phyloP scores from a whole-genome alignment of 2,888 invertebrate species.

The Theretra japonica region DNA sequence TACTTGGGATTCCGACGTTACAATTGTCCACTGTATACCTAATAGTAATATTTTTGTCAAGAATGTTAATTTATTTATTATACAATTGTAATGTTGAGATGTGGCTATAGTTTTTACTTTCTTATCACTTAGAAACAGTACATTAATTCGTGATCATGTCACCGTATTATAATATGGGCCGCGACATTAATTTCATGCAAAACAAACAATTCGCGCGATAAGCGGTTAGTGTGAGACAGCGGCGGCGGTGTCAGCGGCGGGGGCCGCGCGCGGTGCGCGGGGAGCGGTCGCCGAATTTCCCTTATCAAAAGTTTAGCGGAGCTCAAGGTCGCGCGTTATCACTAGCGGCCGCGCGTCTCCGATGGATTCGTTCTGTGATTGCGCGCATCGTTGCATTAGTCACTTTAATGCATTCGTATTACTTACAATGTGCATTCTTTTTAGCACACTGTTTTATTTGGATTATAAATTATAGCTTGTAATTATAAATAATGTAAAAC shows the following conservation, averaged over 20 bases:
- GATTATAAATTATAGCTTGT: no score
- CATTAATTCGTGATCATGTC: constrained; percentile 69
- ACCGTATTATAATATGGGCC: constrained; percentile 62
- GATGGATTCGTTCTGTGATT: constrained; percentile 74
- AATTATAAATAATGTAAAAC: no score
- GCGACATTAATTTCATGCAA: constrained; percentile 75
- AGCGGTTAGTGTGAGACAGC: constrained; percentile 56
- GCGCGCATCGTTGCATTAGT: constrained; percentile 66
- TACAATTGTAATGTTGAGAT: no score
- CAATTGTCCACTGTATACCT: not conserved
- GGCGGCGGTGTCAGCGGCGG: constrained; percentile 39
- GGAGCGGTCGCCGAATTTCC: constrained; percentile 70
- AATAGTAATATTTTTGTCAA: not conserved
- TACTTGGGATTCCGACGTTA: constrained; percentile 21
- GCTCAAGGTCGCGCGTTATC: constrained; percentile 79
- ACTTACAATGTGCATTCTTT: constrained; percentile 36
- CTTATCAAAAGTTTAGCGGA: constrained; percentile 76
- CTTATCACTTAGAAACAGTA: constrained; percentile 55
- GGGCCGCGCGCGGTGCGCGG: constrained; percentile 42
- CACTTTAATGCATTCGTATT: constrained; percentile 44
- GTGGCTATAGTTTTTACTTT: constrained; percentile 26
- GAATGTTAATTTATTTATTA: not conserved
- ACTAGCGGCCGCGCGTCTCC: constrained; percentile 62
- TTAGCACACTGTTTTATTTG: constrained; percentile 18
- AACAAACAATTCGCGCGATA: constrained; percentile 73